Evolutionary conservation across 2,888 invertebrate species (phyloP), one percentile per base, ranked within the genome.

Genomic region (Bembecia ichneumoniformis): DNA sequence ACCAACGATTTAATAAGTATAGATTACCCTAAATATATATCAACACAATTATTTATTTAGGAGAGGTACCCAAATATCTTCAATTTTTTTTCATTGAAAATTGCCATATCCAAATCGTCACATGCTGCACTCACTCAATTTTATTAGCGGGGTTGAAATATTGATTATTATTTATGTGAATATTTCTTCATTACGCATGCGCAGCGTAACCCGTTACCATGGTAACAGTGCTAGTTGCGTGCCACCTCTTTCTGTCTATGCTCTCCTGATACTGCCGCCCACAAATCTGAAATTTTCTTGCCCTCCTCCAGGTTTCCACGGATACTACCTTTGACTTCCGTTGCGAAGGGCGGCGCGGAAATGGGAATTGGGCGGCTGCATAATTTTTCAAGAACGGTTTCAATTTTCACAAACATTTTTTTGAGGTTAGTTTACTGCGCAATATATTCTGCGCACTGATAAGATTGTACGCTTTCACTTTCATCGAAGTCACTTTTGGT

Each of bases 321-420:
- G 79, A 75, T 67, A 63, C 68, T 59, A 74, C 76, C 76, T 79
- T 71, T 60, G 46, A 63, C 64, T 77, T 80, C 77, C 78, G 74
- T 53, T 60, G 51, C 68, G 58, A 77, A 82, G 84, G 86, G 82
- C 82, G 73, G 76, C 54, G 11, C n/a, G 44, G 15, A 15, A 44
- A 14, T 16, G 44, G 44, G 16, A 40, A 40, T n/a, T 13, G 14
- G 14, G 40, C n/a, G 40, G 14, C n/a, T 1, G 40, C 14, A 2
- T 40, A 13, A 9, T 28, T 28, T 28, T 28, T 28, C 28, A 28
- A 28, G 28, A 28, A 28, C 28, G 28, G 7, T 28, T 28, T 28
- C 7, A 7, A 28, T 28, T 28, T 28, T 28, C 9, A 9, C 9
- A 28, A 9, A 9, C 7, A 44, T 11, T 16, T 44, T 15, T 9